A percentile compares a stretch with the other conserved stretches of the same genome.
These are phyloP conservation scores for Sinocyclocheilus rhinocerous DNA, from an alignment of 2,113 vertebrate genomes.

Conservation along the genomic window DNA sequence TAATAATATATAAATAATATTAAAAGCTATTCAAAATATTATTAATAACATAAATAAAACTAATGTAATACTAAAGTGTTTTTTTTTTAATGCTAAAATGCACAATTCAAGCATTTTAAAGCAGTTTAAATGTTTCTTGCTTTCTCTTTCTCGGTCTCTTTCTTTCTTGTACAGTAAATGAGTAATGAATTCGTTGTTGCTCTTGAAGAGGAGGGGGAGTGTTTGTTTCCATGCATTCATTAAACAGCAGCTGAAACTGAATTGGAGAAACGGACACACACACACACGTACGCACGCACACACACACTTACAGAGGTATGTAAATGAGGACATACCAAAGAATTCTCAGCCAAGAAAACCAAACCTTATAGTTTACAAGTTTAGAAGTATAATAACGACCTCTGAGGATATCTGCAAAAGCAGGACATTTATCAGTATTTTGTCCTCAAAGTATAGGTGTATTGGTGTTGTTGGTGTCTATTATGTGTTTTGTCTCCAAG, in stretches of 20 bases:
- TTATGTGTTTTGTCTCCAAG: background rate
- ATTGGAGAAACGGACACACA: background rate
- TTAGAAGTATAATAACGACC: background rate
- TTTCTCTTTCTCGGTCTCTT: slow-evolving; percentile 15
- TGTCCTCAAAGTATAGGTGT: background rate
- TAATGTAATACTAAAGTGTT: background rate
- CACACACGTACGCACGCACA: background rate
- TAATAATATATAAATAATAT: background rate
- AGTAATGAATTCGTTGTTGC: slow-evolving; percentile 10
- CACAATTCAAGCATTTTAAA: background rate
- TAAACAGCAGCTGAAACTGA: slow-evolving; percentile 26
- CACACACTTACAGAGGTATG: background rate
- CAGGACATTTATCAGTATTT: background rate
- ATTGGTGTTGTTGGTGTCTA: background rate
- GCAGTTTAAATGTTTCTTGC: background rate
- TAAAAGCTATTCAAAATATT: background rate
- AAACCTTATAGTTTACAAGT: background rate
- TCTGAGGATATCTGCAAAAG: background rate
- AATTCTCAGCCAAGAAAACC: background rate
- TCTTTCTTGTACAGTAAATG: slow-evolving; percentile 18
- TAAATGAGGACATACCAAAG: slow-evolving; percentile 5
- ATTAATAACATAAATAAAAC: background rate
- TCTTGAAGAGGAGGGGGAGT: background rate
- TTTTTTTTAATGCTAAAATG: background rate
- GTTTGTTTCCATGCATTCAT: slow-evolving; percentile 25